phyloP scores from a whole-genome alignment of 2,113 vertebrate species.

The Mastomys natalensis region DNA sequence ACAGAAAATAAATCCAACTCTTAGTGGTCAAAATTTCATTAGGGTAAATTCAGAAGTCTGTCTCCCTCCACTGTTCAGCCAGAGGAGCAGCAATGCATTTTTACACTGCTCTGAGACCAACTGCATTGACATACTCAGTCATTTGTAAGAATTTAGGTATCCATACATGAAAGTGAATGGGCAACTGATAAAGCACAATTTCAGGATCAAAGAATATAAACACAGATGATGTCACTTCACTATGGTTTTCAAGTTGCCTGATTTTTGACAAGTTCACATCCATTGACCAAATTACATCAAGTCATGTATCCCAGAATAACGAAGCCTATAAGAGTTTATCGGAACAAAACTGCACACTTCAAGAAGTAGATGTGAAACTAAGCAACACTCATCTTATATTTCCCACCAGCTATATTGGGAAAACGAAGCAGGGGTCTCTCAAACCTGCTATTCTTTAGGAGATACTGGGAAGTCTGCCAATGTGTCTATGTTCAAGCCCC shows the following conservation, averaged over 20 bases:
- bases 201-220: neutral
- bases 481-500: fast-evolving
- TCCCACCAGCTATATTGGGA: neutral
- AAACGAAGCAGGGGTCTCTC: neutral
- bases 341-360: neutral
- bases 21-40: conserved; percentile 48
- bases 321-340: neutral
- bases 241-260: neutral
- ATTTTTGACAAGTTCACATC: neutral
- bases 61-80: conserved; percentile 86
- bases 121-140: fast-evolving
- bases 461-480: neutral
- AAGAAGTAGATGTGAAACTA: neutral
- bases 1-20: conserved; percentile 66
- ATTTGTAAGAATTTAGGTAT: neutral
- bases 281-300: neutral
- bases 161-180: neutral
- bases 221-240: neutral
- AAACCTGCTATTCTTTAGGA: neutral
- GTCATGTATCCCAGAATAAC: neutral
- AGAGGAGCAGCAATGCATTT: conserved; percentile 14
- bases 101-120: neutral
- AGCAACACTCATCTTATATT: neutral
- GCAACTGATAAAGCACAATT: neutral
- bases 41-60: conserved; percentile 81